Evolutionary conservation across 2,113 vertebrate genomes (phyloP).

Genomic region (Glareola pratincola): DNA sequence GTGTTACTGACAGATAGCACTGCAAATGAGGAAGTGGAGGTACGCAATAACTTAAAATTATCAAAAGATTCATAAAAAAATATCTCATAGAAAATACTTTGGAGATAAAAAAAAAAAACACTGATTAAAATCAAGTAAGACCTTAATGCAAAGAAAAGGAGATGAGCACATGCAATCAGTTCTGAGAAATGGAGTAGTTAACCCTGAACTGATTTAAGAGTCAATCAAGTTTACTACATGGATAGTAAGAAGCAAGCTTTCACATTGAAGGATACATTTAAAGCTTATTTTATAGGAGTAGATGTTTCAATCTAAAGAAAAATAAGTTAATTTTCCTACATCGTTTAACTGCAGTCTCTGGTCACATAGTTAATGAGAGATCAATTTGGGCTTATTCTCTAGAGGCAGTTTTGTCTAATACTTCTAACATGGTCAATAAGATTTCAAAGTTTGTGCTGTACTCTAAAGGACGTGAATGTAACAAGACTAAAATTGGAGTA

Average conservation of each 20-base stretch:
- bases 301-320: not conserved
- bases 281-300: not conserved
- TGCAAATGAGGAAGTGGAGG: not conserved
- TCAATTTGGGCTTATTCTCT: not conserved
- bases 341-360: not conserved
- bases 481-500: not conserved
- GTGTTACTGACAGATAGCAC: not conserved
- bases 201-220: not conserved
- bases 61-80: not conserved
- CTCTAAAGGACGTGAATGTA: not conserved
- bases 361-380: not conserved
- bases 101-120: not conserved
- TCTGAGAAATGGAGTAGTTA: not conserved
- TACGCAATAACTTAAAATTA: not conserved
- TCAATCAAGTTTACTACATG: not conserved
- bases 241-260: not conserved
- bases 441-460: not conserved
- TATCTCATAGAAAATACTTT: not conserved
- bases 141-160: not conserved
- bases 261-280: not conserved
- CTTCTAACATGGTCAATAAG: not conserved
- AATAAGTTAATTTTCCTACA: not conserved
- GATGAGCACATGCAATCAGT: not conserved
- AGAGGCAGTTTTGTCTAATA: not conserved
- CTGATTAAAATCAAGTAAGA: not conserved